A percentile compares a stretch with the other conserved stretches of the same genome.
Evolutionary conservation across 2,113 vertebrate genomes (phyloP).

Genomic region (Phalacrocorax carbo): DNA sequence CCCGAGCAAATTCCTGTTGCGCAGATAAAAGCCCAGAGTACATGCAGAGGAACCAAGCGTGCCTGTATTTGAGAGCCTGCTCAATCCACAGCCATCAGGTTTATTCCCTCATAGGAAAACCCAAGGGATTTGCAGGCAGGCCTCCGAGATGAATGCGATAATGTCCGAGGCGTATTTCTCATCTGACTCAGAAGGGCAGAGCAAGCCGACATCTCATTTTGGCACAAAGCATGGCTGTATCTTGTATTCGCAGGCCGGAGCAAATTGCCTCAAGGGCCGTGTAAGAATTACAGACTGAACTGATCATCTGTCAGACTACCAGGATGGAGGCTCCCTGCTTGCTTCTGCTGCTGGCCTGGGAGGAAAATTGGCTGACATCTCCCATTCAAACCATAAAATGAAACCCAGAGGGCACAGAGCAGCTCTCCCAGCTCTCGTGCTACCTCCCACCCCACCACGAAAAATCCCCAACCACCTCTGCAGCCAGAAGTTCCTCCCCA

Average conservation of each 20-base stretch:
- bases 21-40: neutral
- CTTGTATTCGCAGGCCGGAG: neutral
- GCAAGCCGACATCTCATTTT: slow-evolving; percentile 12
- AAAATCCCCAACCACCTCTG: neutral
- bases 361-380: neutral
- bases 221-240: neutral
- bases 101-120: neutral
- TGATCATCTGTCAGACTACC: neutral
- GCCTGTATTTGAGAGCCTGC: neutral
- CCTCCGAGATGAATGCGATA: fast-evolving
- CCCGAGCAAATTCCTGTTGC: fast-evolving
- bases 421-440: neutral
- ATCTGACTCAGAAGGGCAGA: neutral
- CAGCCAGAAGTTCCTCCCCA: neutral
- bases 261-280: neutral
- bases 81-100: neutral
- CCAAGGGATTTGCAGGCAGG: neutral
- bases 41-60: neutral
- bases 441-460: neutral
- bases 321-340: neutral
- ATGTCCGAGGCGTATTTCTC: neutral
- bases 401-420: neutral
- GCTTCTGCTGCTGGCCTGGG: fast-evolving
- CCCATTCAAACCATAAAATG: neutral
- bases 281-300: neutral